Percentiles rank a stretch among this genome's conserved stretches.
These are phyloP conservation scores for Sebastes goodei DNA, from an alignment of 2,797 vertebrate genomes.

Conservation along the genomic window DNA sequence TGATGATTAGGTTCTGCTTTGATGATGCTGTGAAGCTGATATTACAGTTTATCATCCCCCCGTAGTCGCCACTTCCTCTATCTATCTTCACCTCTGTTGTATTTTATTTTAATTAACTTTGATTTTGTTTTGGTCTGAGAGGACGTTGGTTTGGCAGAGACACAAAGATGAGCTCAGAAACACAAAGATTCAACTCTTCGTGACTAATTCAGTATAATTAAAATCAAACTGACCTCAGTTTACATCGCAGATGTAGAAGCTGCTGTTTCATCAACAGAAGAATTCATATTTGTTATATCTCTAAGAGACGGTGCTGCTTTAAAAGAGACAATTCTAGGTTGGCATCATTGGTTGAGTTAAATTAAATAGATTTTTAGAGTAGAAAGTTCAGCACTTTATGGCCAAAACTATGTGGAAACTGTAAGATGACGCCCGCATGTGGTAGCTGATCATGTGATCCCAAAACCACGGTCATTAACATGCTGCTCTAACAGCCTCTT, in stretches of 20 bases:
- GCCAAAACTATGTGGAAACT: neutral
- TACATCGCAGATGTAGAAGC: neutral
- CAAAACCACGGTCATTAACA: neutral
- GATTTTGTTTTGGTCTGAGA: conserved; percentile 16
- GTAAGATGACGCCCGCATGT: neutral
- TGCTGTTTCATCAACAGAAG: neutral
- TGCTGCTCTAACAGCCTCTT: neutral
- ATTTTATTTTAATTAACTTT: conserved; percentile 11
- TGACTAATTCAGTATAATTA: neutral
- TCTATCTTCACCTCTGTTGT: conserved; percentile 19
- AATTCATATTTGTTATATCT: neutral
- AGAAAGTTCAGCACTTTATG: neutral
- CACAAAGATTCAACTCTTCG: neutral
- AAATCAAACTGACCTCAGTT: neutral
- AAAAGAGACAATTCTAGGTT: neutral
- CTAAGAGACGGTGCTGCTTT: neutral
- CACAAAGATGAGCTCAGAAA: neutral
- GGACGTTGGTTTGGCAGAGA: conserved; percentile 1
- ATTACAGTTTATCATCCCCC: neutral
- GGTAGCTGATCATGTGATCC: neutral
- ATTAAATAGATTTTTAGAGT: neutral
- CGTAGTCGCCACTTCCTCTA: neutral
- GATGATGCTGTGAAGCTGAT: conserved; percentile 19
- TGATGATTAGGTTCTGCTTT: conserved; percentile 29
- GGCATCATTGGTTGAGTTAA: neutral